Conservation (phyloP, 2,113 vertebrate species). For the Aptenodytes patagonicus region DNA sequence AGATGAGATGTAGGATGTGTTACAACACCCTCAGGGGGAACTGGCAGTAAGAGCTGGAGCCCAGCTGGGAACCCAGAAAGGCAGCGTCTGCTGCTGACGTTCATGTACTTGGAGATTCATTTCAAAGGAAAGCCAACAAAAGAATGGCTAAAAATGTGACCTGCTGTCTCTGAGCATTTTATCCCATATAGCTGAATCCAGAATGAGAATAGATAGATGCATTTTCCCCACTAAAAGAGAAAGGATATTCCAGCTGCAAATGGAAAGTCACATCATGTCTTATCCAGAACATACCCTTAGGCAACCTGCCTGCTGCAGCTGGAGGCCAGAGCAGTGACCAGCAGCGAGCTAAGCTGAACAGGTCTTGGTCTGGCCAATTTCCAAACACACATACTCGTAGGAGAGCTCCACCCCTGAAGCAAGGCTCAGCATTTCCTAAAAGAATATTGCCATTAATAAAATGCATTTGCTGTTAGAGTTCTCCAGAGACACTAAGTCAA, state of each 20-base stretch:
- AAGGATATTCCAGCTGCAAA: background rate
- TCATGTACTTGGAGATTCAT: background rate
- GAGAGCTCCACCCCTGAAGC: slow-evolving; percentile 40
- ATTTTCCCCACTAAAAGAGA: background rate
- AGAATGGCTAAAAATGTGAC: background rate
- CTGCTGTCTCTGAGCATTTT: background rate
- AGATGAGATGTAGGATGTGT: background rate
- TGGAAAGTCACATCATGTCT: background rate
- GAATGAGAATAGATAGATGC: background rate
- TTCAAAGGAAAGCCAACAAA: background rate
- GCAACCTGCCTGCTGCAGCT: background rate
- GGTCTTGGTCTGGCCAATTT: background rate
- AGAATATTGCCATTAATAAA: slow-evolving; percentile 65
- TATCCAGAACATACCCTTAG: background rate
- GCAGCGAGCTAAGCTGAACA: background rate
- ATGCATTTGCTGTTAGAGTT: slow-evolving; percentile 59
- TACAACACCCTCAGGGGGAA: background rate
- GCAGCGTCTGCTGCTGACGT: background rate
- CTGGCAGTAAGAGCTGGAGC: background rate
- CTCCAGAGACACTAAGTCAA: slow-evolving; percentile 64
- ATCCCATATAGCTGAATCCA: background rate
- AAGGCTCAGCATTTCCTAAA: slow-evolving; percentile 43
- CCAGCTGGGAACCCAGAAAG: background rate
- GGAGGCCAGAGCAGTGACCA: background rate
- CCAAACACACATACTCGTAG: background rate